These are phyloP conservation scores for Scleropages formosus DNA, from an alignment of 2,797 vertebrate species.

Conservation along the genomic window DNA sequence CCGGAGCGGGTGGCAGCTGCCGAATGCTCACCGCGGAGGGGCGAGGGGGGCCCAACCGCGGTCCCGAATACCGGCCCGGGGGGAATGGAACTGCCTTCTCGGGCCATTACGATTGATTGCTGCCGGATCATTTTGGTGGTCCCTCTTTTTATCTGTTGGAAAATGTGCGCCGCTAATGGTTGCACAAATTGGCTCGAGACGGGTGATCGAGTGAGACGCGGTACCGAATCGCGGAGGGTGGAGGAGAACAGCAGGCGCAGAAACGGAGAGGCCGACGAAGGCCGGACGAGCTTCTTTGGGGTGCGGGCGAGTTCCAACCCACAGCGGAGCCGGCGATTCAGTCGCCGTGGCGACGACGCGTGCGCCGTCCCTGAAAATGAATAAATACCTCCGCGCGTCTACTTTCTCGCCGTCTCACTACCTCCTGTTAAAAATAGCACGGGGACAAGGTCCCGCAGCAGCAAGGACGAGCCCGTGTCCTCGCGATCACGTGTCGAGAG, in stretches of 20 bases:
- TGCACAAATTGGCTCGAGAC: not conserved
- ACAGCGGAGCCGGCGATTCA: not conserved
- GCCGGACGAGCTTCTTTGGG: not conserved
- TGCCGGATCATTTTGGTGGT: not conserved
- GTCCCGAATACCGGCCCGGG: conserved; percentile 63
- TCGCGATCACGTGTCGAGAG: not conserved
- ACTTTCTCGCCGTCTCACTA: not conserved
- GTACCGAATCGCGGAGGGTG: not conserved
- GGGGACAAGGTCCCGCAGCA: not conserved
- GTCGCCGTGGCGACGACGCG: not conserved
- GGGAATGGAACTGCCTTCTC: not conserved
- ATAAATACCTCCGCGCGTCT: conserved; percentile 7
- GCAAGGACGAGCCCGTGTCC: conserved; percentile 11
- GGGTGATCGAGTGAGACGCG: not conserved
- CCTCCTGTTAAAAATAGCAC: conserved; percentile 15
- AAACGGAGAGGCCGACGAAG: no score
- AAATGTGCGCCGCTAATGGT: not conserved
- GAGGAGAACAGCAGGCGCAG: no score
- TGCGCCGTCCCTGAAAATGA: conserved; percentile 1
- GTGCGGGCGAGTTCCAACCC: not conserved
- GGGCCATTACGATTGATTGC: not conserved
- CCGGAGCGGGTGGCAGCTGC: conserved; percentile 50
- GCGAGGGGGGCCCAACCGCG: conserved; percentile 83
- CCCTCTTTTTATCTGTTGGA: not conserved
- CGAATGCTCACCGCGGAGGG: conserved; percentile 81